Base-by-base conservation (phyloP, 2,113 vertebrate genomes). In the Brachyhypopomus occidentalis region DNA sequence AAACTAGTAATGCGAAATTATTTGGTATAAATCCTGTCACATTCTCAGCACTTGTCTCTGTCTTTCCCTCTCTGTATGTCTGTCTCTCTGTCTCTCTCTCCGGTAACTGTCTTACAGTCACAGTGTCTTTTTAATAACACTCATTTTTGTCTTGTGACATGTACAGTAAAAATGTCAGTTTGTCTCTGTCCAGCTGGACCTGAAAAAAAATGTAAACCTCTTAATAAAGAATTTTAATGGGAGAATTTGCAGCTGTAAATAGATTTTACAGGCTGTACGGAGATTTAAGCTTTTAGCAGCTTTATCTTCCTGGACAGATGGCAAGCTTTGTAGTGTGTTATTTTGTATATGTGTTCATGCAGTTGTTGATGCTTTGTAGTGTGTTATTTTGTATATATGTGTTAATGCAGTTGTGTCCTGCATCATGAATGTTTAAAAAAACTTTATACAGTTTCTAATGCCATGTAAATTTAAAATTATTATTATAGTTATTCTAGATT, bases 241-340 rank as follows among this genome's bases (percentile, higher is more conserved):
- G 48, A 56, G 79, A 75, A 81, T 81, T 75, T 74, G 60, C 64
- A 56, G 48, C 63, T 75, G 56, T 81, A 81, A 81, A 81, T 67
- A 36, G 72, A 74, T 60, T 58, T 9, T 75, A 41, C 30, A 20
- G 16, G 20, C 69, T 48, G 30, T 74, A 36, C 22, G 79, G 7
- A 66, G 79, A 66, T 38, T 75, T 27, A 60, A 81, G 48, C 59
- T 75, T 66, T 56, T 41, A 66, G 71, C 22, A 58, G 45, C n/a
- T 81, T 67, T 58, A 67, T 74, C 71, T 11, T 16, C 30, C 23
- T 52, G 64, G 72, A 67, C 60, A 81, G 71, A 48, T 75, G 4
- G 12, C 22, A 80, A 56, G 16, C 17, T 80, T 23, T 3, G 16
- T 62, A 60, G 27, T 67, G 30, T 22, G 1, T 20, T 56, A 60